These are phyloP conservation scores for Morpho achilles DNA, from an alignment of 2,888 invertebrate species.

Conservation along the genomic window DNA sequence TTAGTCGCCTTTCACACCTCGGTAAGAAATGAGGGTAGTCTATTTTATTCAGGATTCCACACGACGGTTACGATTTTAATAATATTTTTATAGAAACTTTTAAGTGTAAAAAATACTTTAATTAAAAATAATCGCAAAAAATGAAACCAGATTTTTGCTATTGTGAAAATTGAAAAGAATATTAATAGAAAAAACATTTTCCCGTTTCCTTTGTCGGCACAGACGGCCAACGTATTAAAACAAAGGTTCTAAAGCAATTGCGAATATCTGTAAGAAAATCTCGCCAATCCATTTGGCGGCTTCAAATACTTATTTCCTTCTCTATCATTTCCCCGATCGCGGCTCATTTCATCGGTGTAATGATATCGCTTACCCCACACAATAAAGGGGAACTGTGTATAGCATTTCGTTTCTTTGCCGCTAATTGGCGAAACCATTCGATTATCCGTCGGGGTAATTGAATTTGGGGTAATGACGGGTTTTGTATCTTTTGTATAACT, in stretches of 20 bases:
- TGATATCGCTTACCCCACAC: conserved; percentile 43
- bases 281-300: conserved; percentile 25
- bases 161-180: conserved; percentile 10
- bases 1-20: too few species aligned
- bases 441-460: too few species aligned
- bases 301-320: conserved; percentile 57
- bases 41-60: too few species aligned
- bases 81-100: too few species aligned
- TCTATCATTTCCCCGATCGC: conserved; percentile 58
- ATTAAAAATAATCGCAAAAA: not conserved
- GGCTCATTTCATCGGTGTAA: conserved; percentile 52
- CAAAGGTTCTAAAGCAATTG: conserved; percentile 17
- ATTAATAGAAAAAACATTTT: conserved; percentile 19
- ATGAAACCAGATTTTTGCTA: not conserved
- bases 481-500: too few species aligned
- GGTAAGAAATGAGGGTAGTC: too few species aligned
- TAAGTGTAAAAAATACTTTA: not conserved
- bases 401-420: conserved; percentile 18
- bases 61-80: too few species aligned
- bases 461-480: too few species aligned
- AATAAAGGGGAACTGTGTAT: conserved; percentile 17
- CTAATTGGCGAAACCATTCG: too few species aligned
- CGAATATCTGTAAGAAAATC: conserved; percentile 19
- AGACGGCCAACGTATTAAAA: conserved; percentile 18
- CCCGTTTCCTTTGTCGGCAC: conserved; percentile 13